Conservation (phyloP, 1,140 invertebrate species). For the Zaprionus taronus region DNA sequence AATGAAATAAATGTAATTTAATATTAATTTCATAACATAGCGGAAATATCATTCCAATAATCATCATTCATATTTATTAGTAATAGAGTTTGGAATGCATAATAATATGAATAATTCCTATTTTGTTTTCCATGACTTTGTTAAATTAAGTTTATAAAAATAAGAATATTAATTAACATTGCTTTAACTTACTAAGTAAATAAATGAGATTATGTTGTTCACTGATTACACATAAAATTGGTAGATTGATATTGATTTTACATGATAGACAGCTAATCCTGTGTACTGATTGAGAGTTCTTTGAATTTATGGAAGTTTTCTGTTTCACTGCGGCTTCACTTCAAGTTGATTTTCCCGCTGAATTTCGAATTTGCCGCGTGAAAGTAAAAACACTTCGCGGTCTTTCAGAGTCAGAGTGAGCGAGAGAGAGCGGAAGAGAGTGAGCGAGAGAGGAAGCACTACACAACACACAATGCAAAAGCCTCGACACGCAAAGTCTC, state of each 20-base stretch:
- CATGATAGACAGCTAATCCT: not conserved
- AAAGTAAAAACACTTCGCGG: constrained; percentile 65
- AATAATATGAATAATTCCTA: no score
- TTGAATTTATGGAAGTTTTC: not conserved
- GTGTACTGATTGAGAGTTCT: not conserved
- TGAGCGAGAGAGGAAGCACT: constrained; percentile 8
- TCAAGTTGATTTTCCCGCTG: constrained; percentile 8
- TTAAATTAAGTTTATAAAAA: no score
- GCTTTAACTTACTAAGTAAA: not conserved
- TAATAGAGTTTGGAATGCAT: no score
- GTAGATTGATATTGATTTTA: not conserved
- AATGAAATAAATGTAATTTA: no score
- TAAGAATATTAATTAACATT: no score
- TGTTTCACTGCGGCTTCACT: not conserved
- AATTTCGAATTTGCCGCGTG: constrained; percentile 47
- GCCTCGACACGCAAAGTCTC: constrained; percentile 16
- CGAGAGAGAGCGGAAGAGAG: not conserved
- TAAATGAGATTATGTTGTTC: not conserved
- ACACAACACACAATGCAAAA: constrained; percentile 18
- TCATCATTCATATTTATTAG: no score
- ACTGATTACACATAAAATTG: not conserved
- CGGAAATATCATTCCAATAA: no score
- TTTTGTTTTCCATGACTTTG: no score
- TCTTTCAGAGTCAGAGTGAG: constrained; percentile 1
- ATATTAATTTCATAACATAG: no score